Conservation (phyloP, 2,888 invertebrate species). For the Pterostichus madidus region DNA sequence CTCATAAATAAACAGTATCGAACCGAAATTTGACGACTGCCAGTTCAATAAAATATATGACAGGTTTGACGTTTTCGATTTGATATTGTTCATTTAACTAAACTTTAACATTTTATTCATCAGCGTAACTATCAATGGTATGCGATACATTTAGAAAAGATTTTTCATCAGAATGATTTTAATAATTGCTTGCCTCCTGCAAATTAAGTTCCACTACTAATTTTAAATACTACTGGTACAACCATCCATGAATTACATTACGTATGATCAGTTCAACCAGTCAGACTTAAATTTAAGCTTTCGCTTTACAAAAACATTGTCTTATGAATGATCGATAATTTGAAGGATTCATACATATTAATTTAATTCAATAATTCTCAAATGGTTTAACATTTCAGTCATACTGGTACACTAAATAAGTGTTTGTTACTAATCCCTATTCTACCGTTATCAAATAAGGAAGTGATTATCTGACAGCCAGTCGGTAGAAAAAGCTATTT, state of each 20-base stretch:
- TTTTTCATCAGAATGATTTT: too few relatives aligned
- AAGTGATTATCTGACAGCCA: too few relatives aligned
- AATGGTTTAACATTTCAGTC: not conserved
- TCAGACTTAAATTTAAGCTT: not conserved
- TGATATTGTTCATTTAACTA: not conserved
- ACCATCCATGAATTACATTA: not conserved
- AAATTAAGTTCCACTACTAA: too few relatives aligned
- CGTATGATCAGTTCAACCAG: not conserved
- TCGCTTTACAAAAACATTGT: not conserved
- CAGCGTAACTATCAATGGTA: not conserved
- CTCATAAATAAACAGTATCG: too few relatives aligned
- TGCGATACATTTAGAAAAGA: not conserved
- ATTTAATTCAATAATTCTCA: not conserved
- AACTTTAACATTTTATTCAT: not conserved
- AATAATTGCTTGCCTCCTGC: too few relatives aligned
- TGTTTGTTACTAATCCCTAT: not conserved
- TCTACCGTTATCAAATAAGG: too few relatives aligned
- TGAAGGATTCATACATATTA: not conserved
- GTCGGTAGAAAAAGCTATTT: too few relatives aligned
- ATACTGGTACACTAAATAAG: not conserved
- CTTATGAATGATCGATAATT: not conserved
- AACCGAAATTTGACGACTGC: too few relatives aligned
- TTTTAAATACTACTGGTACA: too few relatives aligned
- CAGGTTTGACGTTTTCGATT: not conserved
- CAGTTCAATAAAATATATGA: not conserved